These are phyloP conservation scores for Dioctria rufipes DNA, from an alignment of 2,888 invertebrate species.

Conservation along the genomic window DNA sequence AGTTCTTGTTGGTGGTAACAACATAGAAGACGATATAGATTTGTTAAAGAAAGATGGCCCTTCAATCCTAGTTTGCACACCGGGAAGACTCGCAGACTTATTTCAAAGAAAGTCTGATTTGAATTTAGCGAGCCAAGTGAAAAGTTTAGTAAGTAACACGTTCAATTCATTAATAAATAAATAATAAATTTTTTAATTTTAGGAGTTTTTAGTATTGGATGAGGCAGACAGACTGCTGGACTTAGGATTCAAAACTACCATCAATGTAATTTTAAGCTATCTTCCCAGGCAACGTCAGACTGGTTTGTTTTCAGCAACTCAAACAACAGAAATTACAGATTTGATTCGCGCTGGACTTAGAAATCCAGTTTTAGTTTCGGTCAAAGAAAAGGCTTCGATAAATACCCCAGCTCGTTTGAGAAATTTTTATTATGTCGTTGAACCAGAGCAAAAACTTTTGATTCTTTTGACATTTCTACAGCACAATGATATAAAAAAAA, in stretches of 20 bases:
- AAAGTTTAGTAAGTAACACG: slow-evolving; percentile 78
- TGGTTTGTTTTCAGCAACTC: slow-evolving; percentile 98
- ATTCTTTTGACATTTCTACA: slow-evolving; percentile 86
- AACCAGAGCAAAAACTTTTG: slow-evolving; percentile 86
- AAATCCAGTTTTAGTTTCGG: slow-evolving; percentile 92
- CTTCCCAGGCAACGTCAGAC: slow-evolving; percentile 95
- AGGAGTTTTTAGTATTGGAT: slow-evolving; percentile 94
- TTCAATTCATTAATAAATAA: background rate
- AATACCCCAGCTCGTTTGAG: slow-evolving; percentile 81
- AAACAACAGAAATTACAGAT: slow-evolving; percentile 93
- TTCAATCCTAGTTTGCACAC: slow-evolving; percentile 94
- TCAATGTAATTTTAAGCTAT: slow-evolving; percentile 91
- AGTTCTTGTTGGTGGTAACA: slow-evolving; percentile 86
- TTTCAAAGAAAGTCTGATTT: slow-evolving; percentile 80
- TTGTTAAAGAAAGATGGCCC: slow-evolving; percentile 79
- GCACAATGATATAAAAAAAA: slow-evolving; percentile 72
- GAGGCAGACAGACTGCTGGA: slow-evolving; percentile 97
- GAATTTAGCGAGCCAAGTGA: slow-evolving; percentile 81
- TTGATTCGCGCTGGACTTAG: slow-evolving; percentile 93
- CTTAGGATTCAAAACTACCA: slow-evolving; percentile 88
- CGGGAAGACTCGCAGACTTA: slow-evolving; percentile 92
- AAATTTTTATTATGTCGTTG: slow-evolving; percentile 86
- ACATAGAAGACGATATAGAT: slow-evolving; percentile 82
- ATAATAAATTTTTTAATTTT: slow-evolving; percentile 62
- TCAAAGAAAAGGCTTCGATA: slow-evolving; percentile 87